These are phyloP conservation scores for Drosophila pegasa DNA, from an alignment of 2,888 invertebrate genomes.

Conservation along the genomic window DNA sequence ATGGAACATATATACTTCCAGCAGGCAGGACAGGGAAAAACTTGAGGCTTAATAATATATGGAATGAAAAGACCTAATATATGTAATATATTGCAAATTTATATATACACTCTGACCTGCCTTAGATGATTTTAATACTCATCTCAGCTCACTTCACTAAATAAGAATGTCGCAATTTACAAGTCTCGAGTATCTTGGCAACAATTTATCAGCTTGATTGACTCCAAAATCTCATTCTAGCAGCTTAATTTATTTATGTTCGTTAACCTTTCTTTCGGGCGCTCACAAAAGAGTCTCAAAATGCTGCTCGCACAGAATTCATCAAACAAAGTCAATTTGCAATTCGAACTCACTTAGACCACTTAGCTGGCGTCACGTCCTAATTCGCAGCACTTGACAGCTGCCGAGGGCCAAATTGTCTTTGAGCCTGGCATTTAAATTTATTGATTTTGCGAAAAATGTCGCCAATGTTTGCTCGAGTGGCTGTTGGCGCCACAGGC, in stretches of 20 bases:
- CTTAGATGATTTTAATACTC: neutral
- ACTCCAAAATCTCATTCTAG: neutral
- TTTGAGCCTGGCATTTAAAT: slow-evolving; percentile 46
- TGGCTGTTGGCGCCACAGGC: slow-evolving; percentile 35
- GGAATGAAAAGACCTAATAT: neutral
- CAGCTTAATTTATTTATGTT: slow-evolving; percentile 7
- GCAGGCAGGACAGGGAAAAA: too few species aligned
- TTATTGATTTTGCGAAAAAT: slow-evolving; percentile 54
- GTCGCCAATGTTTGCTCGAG: slow-evolving; percentile 12
- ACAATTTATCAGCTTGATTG: neutral
- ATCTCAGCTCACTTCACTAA: neutral
- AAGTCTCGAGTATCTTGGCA: neutral
- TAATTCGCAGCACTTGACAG: slow-evolving; percentile 17
- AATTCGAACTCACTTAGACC: slow-evolving; percentile 31
- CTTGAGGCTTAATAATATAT: too few species aligned
- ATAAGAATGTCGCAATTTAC: neutral
- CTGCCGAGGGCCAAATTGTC: slow-evolving; percentile 21
- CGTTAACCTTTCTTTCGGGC: neutral
- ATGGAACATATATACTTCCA: too few species aligned
- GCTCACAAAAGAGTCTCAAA: neutral
- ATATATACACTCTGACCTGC: too few species aligned
- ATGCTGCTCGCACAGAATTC: slow-evolving; percentile 8
- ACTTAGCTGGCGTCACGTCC: slow-evolving; percentile 2
- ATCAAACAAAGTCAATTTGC: slow-evolving; percentile 44
- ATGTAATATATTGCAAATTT: too few species aligned